Evolutionary conservation across 2,888 invertebrate genomes (phyloP).

Genomic region (Galeruca laticollis): DNA sequence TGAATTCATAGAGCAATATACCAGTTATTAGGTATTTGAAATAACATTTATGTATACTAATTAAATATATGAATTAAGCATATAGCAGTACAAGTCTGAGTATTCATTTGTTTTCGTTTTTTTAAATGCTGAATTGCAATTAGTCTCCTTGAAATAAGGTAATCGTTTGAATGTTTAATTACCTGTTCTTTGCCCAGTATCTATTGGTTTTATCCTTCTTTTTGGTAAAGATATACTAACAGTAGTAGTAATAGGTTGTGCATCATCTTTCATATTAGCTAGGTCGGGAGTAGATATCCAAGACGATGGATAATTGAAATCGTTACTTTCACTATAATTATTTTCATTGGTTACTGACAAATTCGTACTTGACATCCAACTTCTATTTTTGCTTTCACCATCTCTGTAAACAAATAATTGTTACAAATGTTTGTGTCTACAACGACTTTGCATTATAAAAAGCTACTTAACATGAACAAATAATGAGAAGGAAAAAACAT

Average conservation of each 20-base stretch:
- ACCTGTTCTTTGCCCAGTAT: slow-evolving; percentile 68
- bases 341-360: slow-evolving; percentile 64
- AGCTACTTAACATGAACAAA: no score
- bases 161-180: slow-evolving; percentile 7
- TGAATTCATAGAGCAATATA: no score
- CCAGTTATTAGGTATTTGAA: no score
- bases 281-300: slow-evolving; percentile 90
- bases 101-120: no score
- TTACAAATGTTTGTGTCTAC: neutral
- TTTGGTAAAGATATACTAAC: slow-evolving; percentile 78
- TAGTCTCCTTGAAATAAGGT: no score
- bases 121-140: no score
- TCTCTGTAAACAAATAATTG: slow-evolving; percentile 46
- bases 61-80: no score
- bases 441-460: neutral
- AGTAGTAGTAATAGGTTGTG: slow-evolving; percentile 75
- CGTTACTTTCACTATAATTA: slow-evolving; percentile 51
- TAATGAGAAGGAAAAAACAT: no score
- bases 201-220: slow-evolving; percentile 74
- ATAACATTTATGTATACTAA: no score
- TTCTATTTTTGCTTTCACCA: slow-evolving; percentile 67
- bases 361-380: slow-evolving; percentile 84
- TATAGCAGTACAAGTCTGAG: no score
- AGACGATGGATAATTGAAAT: slow-evolving; percentile 67
- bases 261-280: slow-evolving; percentile 73